A percentile compares a stretch with the other conserved stretches of the same genome.
Evolutionary conservation across 2,888 invertebrate genomes (phyloP).

Genomic region (Drosophila nr. fundita): DNA sequence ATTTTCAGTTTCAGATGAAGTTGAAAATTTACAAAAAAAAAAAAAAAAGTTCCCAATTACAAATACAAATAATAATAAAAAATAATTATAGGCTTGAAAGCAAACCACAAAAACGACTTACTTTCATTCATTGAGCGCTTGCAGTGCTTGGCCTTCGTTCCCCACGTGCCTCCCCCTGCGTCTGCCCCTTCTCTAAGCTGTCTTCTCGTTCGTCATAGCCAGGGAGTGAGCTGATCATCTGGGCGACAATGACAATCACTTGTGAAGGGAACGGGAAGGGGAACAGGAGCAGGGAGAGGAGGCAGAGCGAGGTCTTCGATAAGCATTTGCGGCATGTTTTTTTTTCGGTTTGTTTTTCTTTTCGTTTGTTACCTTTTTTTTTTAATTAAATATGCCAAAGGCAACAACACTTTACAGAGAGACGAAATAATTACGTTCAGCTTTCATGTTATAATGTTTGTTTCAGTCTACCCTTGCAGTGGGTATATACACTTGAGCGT

Average conservation of each 20-base stretch:
- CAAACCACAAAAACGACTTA: constrained; percentile 26
- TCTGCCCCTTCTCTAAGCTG: neutral
- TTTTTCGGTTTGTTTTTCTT: neutral
- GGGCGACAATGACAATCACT: constrained; percentile 52
- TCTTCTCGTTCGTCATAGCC: constrained; percentile 10
- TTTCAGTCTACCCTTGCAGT: constrained; percentile 6
- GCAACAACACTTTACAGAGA: constrained; percentile 50
- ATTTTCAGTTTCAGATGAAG: constrained; percentile 29
- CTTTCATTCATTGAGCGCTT: constrained; percentile 63
- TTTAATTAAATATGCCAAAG: constrained; percentile 58
- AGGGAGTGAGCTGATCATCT: constrained; percentile 20
- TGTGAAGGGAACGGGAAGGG: constrained; percentile 7
- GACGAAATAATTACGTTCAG: constrained; percentile 61
- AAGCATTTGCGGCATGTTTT: constrained; percentile 17
- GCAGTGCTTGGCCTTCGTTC: constrained; percentile 53
- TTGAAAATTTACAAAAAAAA: constrained; percentile 2
- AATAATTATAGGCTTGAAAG: constrained; percentile 38
- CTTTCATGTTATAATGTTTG: constrained; percentile 40
- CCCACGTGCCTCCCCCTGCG: neutral
- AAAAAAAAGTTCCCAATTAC: constrained; percentile 15
- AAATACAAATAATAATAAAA: constrained; percentile 26
- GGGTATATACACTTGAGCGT: neutral
- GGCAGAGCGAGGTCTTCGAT: constrained; percentile 20
- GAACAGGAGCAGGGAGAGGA: neutral
- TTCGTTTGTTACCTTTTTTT: constrained; percentile 1